A percentile compares a stretch with the other conserved stretches of the same genome.
Conservation (phyloP, 2,888 invertebrate genomes). For the Cryptops parisi region DNA sequence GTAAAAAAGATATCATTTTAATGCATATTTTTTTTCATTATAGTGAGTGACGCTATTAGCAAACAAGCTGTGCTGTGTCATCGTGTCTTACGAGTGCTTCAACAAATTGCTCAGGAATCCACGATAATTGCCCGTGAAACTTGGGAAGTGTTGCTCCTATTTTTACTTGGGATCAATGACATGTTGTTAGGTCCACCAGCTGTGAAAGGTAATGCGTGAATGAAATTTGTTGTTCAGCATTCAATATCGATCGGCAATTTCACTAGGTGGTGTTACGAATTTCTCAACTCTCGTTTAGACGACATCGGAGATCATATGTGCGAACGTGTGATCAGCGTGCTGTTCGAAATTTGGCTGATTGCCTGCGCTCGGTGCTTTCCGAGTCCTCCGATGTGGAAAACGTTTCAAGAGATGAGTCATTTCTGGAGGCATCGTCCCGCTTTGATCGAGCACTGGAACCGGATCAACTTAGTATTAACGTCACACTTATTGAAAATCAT, state of each 20-base stretch:
- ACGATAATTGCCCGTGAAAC: constrained; percentile 63
- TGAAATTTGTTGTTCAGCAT: neutral
- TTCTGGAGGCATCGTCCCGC: constrained; percentile 90
- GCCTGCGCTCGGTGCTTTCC: constrained; percentile 75
- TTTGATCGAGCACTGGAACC: constrained; percentile 86
- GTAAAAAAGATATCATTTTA: neutral
- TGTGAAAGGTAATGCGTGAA: constrained; percentile 54
- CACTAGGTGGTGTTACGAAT: no score
- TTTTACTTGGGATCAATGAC: constrained; percentile 79
- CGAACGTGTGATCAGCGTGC: constrained; percentile 79
- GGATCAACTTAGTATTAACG: constrained; percentile 78
- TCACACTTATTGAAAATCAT: constrained; percentile 66
- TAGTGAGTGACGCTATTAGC: constrained; percentile 64
- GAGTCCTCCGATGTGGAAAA: constrained; percentile 89
- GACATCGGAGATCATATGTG: constrained; percentile 91
- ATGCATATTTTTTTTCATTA: constrained; percentile 14
- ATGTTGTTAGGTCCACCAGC: constrained; percentile 82
- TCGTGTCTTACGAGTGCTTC: constrained; percentile 69
- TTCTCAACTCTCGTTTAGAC: constrained; percentile 39
- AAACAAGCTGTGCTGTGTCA: constrained; percentile 88
- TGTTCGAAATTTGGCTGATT: constrained; percentile 75
- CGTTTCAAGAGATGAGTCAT: constrained; percentile 76
- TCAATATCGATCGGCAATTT: no score
- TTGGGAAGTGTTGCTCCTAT: constrained; percentile 76
- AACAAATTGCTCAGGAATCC: constrained; percentile 62